A percentile compares a stretch with the other conserved stretches of the same genome.
Conservation (phyloP, 2,888 invertebrate species). For the Trachelus troglodyta region DNA sequence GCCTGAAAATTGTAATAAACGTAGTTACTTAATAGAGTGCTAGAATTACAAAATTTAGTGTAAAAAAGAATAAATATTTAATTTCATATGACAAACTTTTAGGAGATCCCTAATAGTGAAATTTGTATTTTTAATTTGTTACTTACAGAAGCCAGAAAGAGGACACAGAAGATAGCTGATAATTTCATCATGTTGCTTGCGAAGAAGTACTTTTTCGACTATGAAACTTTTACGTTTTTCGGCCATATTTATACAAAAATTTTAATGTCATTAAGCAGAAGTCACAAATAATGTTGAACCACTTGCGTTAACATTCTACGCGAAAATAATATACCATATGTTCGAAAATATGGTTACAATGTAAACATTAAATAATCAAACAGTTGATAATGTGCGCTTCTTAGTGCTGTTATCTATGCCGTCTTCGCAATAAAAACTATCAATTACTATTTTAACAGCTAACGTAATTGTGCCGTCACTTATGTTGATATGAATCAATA, state of each 20-base stretch:
- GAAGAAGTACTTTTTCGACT: background rate
- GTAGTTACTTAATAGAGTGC: background rate
- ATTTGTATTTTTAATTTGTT: too few relatives aligned
- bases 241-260: slow-evolving; percentile 11
- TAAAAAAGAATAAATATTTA: too few relatives aligned
- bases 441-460: background rate
- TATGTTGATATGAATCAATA: background rate
- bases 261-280: background rate
- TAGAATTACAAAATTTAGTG: too few relatives aligned
- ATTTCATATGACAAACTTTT: too few relatives aligned
- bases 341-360: background rate
- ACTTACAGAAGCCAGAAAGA: slow-evolving; percentile 38
- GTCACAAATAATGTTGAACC: slow-evolving; percentile 8
- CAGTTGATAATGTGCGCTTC: background rate
- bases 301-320: slow-evolving; percentile 38
- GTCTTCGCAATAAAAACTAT: too few relatives aligned
- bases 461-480: background rate
- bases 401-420: background rate
- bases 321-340: background rate
- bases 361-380: background rate
- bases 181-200: slow-evolving; percentile 34
- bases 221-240: background rate
- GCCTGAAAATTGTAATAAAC: background rate
- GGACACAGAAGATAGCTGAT: slow-evolving; percentile 28
- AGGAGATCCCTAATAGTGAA: too few relatives aligned